Conservation (phyloP, 2,797 vertebrate species). For the Tiaroga cobitis region DNA sequence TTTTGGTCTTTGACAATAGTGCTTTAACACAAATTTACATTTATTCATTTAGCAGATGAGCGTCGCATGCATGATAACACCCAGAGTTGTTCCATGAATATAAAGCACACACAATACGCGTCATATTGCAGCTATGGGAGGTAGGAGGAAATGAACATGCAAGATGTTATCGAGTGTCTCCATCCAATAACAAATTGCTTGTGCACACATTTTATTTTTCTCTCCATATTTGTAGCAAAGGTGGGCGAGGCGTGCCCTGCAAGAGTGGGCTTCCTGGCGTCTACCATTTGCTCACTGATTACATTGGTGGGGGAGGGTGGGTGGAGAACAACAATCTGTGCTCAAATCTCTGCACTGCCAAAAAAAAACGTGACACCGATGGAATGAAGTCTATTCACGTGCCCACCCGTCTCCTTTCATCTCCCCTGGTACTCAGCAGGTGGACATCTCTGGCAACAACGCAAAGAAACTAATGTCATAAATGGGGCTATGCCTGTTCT, state of each 20-base stretch:
- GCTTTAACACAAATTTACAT: conserved; percentile 26
- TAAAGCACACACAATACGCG: conserved; percentile 34
- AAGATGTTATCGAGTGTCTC: conserved; percentile 55
- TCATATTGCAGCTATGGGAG: conserved; percentile 42
- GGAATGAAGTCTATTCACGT: conserved; percentile 49
- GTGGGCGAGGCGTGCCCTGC: conserved; percentile 34
- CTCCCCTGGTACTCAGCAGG: conserved; percentile 22
- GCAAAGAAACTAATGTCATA: conserved; percentile 30
- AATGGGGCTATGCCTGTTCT: not conserved
- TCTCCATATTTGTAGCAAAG: conserved; percentile 41
- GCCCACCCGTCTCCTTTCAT: conserved; percentile 44
- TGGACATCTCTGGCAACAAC: conserved; percentile 17
- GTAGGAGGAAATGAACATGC: conserved; percentile 57
- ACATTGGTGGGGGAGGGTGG: conserved; percentile 42
- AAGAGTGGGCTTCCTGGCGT: conserved; percentile 50
- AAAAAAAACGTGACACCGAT: conserved; percentile 42
- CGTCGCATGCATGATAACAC: conserved; percentile 14
- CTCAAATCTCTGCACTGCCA: conserved; percentile 41
- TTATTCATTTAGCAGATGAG: conserved; percentile 22
- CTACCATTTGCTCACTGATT: conserved; percentile 59
- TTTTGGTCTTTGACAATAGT: conserved; percentile 32
- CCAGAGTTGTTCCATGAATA: conserved; percentile 24
- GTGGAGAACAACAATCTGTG: conserved; percentile 54
- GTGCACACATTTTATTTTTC: conserved; percentile 47
- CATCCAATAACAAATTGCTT: conserved; percentile 54